Conservation (phyloP, 1,140 invertebrate genomes). For the Danaus plexippus region DNA sequence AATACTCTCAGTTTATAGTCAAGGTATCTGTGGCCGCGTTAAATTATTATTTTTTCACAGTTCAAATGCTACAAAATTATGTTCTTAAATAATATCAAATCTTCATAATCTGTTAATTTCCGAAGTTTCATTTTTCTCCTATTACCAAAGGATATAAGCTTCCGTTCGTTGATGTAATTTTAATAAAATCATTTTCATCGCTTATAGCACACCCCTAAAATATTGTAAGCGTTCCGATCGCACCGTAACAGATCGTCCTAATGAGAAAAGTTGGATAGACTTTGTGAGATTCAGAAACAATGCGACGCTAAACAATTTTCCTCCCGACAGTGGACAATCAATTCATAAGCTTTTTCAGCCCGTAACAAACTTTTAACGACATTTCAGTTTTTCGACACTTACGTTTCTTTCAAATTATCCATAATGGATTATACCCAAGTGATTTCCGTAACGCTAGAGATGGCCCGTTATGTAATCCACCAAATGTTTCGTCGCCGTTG, state of each 20-base stretch:
- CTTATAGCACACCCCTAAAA: constrained; percentile 21
- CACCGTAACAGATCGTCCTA: constrained; percentile 21
- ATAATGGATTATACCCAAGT: no score
- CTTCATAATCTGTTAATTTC: no score
- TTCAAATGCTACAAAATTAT: no score
- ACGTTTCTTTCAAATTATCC: no score
- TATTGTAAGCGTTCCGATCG: constrained; percentile 45
- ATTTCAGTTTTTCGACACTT: constrained; percentile 16
- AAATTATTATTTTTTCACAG: no score
- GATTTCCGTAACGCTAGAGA: no score
- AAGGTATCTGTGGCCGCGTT: no score
- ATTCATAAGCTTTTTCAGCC: constrained; percentile 44
- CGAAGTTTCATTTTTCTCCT: no score
- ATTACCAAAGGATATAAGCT: constrained; percentile 25
- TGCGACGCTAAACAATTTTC: constrained; percentile 18
- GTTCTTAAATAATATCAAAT: no score
- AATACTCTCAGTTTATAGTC: no score
- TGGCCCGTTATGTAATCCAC: no score
- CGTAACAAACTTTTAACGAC: constrained; percentile 14
- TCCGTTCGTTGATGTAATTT: constrained; percentile 4
- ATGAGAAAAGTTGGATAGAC: constrained; percentile 61
- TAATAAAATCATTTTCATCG: constrained; percentile 10
- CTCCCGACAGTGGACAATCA: constrained; percentile 49
- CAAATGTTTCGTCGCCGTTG: no score
- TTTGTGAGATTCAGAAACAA: constrained; percentile 47